A percentile compares a stretch with the other conserved stretches of the same genome.
Conservation (phyloP, 2,797 vertebrate genomes). For the Manis crassicaudata region DNA sequence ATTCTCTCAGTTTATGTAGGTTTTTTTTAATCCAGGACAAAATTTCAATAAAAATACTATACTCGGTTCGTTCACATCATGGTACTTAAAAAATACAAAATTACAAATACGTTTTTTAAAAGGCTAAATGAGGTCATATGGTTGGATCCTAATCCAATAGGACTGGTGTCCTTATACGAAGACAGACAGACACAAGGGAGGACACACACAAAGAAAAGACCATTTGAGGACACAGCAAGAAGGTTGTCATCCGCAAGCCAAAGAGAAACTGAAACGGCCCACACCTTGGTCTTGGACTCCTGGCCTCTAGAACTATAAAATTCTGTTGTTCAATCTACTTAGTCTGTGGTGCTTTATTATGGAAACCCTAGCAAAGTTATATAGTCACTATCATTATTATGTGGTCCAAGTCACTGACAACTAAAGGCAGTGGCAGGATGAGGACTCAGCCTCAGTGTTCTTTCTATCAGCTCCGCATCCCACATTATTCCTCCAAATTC, state of each 20-base stretch:
- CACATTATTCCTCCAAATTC: neutral
- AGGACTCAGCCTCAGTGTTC: neutral
- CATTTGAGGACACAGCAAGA: neutral
- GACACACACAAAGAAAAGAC: neutral
- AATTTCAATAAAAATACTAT: neutral
- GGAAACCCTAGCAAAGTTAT: neutral
- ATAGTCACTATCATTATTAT: neutral
- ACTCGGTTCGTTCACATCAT: neutral
- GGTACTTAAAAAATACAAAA: neutral
- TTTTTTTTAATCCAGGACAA: neutral
- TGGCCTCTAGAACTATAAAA: neutral
- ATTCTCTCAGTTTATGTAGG: neutral
- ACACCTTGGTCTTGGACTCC: neutral
- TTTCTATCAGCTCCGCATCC: neutral
- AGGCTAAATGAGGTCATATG: neutral
- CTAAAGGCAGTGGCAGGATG: neutral
- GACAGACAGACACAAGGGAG: neutral
- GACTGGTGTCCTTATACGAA: neutral
- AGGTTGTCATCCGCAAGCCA: neutral
- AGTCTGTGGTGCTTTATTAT: neutral
- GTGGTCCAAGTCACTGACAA: neutral
- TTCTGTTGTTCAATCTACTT: neutral
- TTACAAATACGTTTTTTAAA: neutral
- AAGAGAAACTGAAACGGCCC: neutral
- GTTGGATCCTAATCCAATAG: neutral